Conservation (phyloP, 1,140 invertebrate species). For the Drosophila simulans region DNA sequence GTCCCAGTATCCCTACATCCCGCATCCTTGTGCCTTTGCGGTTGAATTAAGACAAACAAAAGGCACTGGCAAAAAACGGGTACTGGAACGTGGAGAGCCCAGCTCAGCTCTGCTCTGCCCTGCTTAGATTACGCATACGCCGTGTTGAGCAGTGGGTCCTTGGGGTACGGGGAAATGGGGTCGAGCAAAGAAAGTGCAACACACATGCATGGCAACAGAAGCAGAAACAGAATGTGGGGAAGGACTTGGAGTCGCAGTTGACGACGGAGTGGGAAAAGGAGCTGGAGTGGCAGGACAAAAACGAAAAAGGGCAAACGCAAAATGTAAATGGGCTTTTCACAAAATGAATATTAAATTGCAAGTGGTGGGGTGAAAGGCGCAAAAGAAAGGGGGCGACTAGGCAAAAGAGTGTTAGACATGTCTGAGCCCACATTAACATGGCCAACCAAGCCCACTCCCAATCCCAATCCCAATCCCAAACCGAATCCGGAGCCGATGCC, state of each 20-base stretch:
- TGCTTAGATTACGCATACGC: conserved; percentile 78
- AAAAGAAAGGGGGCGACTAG: conserved; percentile 6
- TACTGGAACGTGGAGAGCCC: conserved; percentile 11
- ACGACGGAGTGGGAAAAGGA: neutral
- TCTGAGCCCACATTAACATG: conserved; percentile 62
- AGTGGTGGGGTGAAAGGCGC: conserved; percentile 1
- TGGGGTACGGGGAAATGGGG: conserved; percentile 25
- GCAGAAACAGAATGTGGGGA: conserved; percentile 21
- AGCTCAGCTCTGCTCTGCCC: neutral
- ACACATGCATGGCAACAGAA: conserved; percentile 28
- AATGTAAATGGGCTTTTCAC: conserved; percentile 77
- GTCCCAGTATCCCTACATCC: conserved; percentile 19
- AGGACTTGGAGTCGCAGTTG: neutral
- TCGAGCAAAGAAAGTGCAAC: conserved; percentile 61
- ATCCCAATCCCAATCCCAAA: neutral
- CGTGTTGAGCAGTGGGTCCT: conserved; percentile 45
- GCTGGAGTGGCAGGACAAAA: conserved; percentile 15
- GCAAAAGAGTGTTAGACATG: conserved; percentile 47
- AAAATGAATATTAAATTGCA: conserved; percentile 81
- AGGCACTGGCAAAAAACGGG: conserved; percentile 33
- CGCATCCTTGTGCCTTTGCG: conserved; percentile 66
- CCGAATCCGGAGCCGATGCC: neutral
- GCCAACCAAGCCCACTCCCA: neutral
- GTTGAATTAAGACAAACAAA: conserved; percentile 78
- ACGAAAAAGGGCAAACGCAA: conserved; percentile 56